Evolutionary conservation across 2,797 vertebrate genomes (phyloP), one percentile per base, ranked within the genome.

Genomic region (Lepus townsendii): DNA sequence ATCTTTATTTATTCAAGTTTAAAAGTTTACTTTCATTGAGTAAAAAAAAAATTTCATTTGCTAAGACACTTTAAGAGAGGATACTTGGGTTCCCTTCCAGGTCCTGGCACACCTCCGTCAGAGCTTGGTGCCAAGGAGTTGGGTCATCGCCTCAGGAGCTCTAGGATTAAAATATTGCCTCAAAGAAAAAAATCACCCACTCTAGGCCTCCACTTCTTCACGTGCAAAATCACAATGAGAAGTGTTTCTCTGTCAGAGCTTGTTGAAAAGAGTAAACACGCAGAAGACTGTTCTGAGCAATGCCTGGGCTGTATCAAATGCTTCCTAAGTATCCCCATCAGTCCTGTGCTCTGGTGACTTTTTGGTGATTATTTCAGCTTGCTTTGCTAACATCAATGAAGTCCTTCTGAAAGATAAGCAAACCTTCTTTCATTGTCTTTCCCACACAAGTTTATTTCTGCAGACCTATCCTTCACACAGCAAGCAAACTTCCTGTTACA

Each of bases 371-470:
- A 47, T 92, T 80, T 94, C 83, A 73, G 20, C 32, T 22, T 78
- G 66, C 63, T 73, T 72, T 83, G 69, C 60, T 92, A 76, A 72
- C 14, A 69, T 65, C 13, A 50, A 10, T 88, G 42, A 22, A 11
- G 26, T 4, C 62, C 35, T 35, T 78, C 54, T 72, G n/a, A 92
- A 94, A 93, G 19, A 32, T 26, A 90, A 94, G n/a, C 3, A 50
- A 83, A 78, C 5, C 5, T 79, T 54, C n/a, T 62, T 82, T 87
- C 68, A 38, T 27, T 86, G 27, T 38, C 47, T 66, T 86, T 38
- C 38, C 47, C 19, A 72, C 63, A 72, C 85, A 68, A 76, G 7
- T 72, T 80, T 86, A 92, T 77, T 54, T 27, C 72, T 57, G 69
- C 69, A 16, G 47, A 30, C 19, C 26, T 78, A n/a, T 20, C 82